These are phyloP conservation scores for Cybosia mesomella DNA, from an alignment of 2,888 invertebrate genomes.

Conservation along the genomic window DNA sequence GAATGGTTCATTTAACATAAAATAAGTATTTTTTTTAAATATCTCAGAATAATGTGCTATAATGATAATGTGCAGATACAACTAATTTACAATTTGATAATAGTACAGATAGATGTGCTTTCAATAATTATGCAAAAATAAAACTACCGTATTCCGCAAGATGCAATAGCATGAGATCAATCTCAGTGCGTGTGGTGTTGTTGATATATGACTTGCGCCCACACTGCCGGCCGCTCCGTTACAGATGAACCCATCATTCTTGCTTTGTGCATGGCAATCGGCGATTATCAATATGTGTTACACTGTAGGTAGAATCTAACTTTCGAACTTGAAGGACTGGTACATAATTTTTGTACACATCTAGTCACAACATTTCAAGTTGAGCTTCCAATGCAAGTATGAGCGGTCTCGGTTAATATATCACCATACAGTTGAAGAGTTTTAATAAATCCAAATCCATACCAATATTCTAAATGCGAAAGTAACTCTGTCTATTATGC, in stretches of 20 bases:
- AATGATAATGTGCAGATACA: too few relatives aligned
- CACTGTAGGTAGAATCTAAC: constrained; percentile 36
- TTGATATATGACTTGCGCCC: constrained; percentile 72
- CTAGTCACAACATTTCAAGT: not conserved
- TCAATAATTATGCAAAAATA: constrained; percentile 22
- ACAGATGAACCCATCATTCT: constrained; percentile 33
- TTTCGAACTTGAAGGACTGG: constrained; percentile 9
- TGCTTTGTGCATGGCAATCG: constrained; percentile 60
- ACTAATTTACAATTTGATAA: too few relatives aligned
- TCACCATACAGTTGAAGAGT: too few relatives aligned
- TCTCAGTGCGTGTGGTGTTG: constrained; percentile 37
- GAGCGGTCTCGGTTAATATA: too few relatives aligned
- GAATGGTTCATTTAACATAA: too few relatives aligned
- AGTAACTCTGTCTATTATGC: too few relatives aligned
- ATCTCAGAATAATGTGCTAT: too few relatives aligned
- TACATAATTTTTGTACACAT: not conserved
- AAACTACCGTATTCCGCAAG: constrained; percentile 60
- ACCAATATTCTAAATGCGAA: too few relatives aligned
- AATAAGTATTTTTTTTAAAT: too few relatives aligned
- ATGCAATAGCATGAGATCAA: constrained; percentile 58
- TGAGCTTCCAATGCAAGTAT: too few relatives aligned
- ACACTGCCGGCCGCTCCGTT: constrained; percentile 56
- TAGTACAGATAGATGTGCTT: too few relatives aligned
- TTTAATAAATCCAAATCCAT: too few relatives aligned
- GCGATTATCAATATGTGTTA: constrained; percentile 62